Percentiles rank a stretch among this genome's conserved stretches.
These are phyloP conservation scores for Drosophila pseudoananassae DNA, from an alignment of 1,140 invertebrate species.

Conservation along the genomic window DNA sequence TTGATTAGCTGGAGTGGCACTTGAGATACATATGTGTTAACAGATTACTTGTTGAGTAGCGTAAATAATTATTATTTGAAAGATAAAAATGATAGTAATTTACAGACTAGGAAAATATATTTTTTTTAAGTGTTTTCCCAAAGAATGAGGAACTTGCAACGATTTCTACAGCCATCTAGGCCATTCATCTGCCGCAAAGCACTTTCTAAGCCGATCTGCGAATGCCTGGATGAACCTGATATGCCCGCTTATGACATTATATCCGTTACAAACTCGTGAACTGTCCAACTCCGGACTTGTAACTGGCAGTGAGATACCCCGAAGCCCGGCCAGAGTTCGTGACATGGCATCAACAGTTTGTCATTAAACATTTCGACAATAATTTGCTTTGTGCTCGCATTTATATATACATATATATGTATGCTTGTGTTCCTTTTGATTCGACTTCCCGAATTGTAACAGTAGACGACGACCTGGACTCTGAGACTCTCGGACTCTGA, in stretches of 20 bases:
- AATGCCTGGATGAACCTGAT: conserved; percentile 63
- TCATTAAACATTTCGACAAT: conserved; percentile 84
- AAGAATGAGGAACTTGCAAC: background rate
- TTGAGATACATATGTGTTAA: conserved; percentile 9
- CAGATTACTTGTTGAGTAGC: background rate
- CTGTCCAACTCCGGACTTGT: conserved; percentile 24
- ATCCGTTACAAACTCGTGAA: conserved; percentile 83
- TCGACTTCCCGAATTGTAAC: conserved; percentile 71
- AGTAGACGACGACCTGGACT: conserved; percentile 37
- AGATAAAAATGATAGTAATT: background rate
- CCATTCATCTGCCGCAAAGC: background rate
- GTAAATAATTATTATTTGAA: background rate
- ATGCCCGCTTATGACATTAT: conserved; percentile 51
- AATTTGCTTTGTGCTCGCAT: conserved; percentile 75
- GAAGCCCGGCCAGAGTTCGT: conserved; percentile 65
- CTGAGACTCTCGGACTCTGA: conserved; percentile 10
- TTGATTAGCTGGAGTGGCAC: conserved; percentile 30
- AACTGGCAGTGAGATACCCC: conserved; percentile 6
- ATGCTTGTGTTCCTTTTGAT: conserved; percentile 48
- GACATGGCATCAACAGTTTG: conserved; percentile 83
- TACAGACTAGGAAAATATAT: too few relatives aligned
- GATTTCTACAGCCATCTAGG: conserved; percentile 6
- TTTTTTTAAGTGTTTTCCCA: background rate
- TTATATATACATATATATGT: conserved; percentile 26
- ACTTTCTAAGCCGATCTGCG: conserved; percentile 30